Evolutionary conservation across 2,888 invertebrate genomes (phyloP).

Genomic region (Epirrhoe alternata): DNA sequence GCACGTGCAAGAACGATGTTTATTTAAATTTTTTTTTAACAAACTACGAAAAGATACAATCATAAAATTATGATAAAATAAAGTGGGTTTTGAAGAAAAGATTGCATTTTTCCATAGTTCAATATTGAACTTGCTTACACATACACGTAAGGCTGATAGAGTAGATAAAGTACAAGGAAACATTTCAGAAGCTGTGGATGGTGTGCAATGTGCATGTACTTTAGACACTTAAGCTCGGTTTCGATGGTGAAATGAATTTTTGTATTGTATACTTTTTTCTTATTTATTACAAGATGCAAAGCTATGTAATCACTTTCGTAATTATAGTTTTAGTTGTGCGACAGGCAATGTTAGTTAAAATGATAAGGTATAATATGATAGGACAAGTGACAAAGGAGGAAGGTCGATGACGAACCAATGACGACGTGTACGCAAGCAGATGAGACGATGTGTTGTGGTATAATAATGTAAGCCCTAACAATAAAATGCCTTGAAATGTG

Average conservation of each 20-base stretch:
- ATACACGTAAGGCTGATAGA: constrained; percentile 33
- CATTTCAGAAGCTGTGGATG: constrained; percentile 27
- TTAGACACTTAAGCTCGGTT: constrained; percentile 24
- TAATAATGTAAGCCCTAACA: constrained; percentile 33
- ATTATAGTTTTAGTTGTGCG: constrained; percentile 29
- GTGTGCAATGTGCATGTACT: constrained; percentile 35
- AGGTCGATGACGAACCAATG: constrained; percentile 20
- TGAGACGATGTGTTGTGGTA: constrained; percentile 42
- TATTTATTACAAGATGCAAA: constrained; percentile 34
- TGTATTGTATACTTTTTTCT: neutral
- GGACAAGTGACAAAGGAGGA: constrained; percentile 25
- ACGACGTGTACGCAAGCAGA: constrained; percentile 45
- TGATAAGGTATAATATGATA: neutral
- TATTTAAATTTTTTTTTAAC: constrained; percentile 7
- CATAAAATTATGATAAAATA: neutral
- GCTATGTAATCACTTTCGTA: constrained; percentile 31
- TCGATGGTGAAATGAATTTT: constrained; percentile 13
- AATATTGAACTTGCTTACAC: constrained; percentile 32
- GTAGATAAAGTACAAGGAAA: constrained; percentile 28
- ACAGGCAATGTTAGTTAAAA: constrained; percentile 32
- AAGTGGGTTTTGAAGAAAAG: constrained; percentile 16
- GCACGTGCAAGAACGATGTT: constrained; percentile 37
- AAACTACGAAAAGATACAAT: constrained; percentile 23
- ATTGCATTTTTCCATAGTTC: constrained; percentile 27
- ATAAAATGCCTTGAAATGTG: constrained; percentile 36